These are phyloP conservation scores for Tympanuchus pallidicinctus DNA, from an alignment of 2,113 vertebrate species.

Conservation along the genomic window DNA sequence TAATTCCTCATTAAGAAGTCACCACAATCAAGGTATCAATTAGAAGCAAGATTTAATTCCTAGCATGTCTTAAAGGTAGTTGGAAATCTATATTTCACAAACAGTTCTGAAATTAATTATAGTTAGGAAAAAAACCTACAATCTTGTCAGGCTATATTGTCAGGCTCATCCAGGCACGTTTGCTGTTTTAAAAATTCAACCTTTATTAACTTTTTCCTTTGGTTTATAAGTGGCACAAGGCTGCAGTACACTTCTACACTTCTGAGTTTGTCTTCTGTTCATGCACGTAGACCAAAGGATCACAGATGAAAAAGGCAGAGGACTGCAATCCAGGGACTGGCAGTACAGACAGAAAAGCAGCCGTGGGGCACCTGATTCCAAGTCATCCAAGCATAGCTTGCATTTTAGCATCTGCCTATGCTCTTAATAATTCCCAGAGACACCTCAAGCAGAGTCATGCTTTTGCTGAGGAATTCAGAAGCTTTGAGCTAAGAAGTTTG, in stretches of 20 bases:
- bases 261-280: neutral
- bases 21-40: neutral
- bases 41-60: neutral
- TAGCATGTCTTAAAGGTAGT: neutral
- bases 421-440: neutral
- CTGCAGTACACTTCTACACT: neutral
- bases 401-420: neutral
- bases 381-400: fast-evolving
- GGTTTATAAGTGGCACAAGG: neutral
- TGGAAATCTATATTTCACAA: neutral
- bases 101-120: neutral
- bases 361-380: neutral
- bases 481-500: neutral
- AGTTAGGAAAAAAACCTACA: neutral
- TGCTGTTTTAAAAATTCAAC: neutral
- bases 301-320: neutral
- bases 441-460: neutral
- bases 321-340: fast-evolving
- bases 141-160: neutral
- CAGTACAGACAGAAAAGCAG: neutral
- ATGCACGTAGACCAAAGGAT: neutral
- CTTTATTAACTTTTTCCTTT: neutral
- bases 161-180: neutral
- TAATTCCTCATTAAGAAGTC: neutral
- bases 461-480: neutral